phyloP scores from a whole-genome alignment of 1,140 invertebrate genomes.

The Megalopta genalis region DNA sequence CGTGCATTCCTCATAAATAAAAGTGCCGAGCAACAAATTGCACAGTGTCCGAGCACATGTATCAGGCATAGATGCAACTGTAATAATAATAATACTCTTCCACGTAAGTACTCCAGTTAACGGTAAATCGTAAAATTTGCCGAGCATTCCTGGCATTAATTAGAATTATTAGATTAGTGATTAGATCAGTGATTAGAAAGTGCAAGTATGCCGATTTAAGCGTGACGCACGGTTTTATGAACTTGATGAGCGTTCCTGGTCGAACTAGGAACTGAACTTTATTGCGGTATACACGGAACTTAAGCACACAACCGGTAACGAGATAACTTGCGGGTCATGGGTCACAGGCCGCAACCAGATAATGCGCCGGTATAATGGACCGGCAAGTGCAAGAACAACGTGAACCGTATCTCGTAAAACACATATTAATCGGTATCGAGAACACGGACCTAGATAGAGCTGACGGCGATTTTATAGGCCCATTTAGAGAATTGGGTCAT shows the following conservation, averaged over 20 bases:
- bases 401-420: constrained; percentile 14
- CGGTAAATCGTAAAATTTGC: neutral
- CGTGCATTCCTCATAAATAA: too few species aligned
- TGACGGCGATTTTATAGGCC: too few species aligned
- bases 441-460: neutral
- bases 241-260: constrained; percentile 1
- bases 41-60: too few species aligned
- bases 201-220: neutral
- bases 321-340: constrained; percentile 25
- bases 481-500: neutral
- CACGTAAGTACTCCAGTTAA: neutral
- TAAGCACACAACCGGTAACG: neutral
- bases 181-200: neutral
- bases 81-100: too few species aligned
- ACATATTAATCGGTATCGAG: neutral
- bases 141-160: constrained; percentile 21
- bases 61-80: too few species aligned
- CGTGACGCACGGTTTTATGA: constrained; percentile 14
- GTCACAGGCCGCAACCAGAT: constrained; percentile 10
- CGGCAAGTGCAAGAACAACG: neutral
- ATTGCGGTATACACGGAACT: constrained; percentile 18
- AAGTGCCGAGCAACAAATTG: too few species aligned
- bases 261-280: constrained; percentile 20
- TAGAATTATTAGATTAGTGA: too few species aligned
- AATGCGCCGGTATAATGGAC: constrained; percentile 12